A percentile compares a stretch with the other conserved stretches of the same genome.
These are phyloP conservation scores for Dendrolimus punctatus DNA, from an alignment of 1,140 invertebrate genomes.

Conservation along the genomic window DNA sequence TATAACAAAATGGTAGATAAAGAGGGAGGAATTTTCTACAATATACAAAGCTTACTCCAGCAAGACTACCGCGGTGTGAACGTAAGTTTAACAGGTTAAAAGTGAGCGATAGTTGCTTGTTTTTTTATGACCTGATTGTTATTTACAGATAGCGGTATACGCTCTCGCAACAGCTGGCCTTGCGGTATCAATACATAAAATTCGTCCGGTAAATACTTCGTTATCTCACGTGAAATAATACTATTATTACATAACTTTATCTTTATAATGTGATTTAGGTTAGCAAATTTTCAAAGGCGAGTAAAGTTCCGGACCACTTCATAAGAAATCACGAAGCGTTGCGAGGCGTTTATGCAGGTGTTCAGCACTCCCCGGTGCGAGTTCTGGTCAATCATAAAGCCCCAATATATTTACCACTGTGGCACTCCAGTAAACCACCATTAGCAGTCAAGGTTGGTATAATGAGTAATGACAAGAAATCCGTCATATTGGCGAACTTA, in stretches of 20 bases:
- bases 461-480: slow-evolving; percentile 10
- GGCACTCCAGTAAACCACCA: slow-evolving; percentile 68
- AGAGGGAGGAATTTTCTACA: slow-evolving; percentile 45
- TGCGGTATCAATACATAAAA: slow-evolving; percentile 61
- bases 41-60: slow-evolving; percentile 41
- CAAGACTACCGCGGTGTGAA: slow-evolving; percentile 64
- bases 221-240: slow-evolving; percentile 4
- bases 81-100: slow-evolving; percentile 29
- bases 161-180: slow-evolving; percentile 61
- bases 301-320: slow-evolving; percentile 62
- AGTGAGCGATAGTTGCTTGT: slow-evolving; percentile 13
- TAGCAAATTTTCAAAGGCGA: slow-evolving; percentile 68
- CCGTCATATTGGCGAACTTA: slow-evolving; percentile 5
- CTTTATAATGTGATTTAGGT: slow-evolving; percentile 41
- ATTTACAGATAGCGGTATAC: slow-evolving; percentile 67
- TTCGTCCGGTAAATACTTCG: slow-evolving; percentile 58
- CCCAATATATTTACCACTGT: slow-evolving; percentile 65
- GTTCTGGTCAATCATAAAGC: slow-evolving; percentile 59
- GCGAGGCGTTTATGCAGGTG: slow-evolving; percentile 49
- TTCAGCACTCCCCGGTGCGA: slow-evolving; percentile 55
- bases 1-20: slow-evolving; percentile 43
- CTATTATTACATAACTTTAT: slow-evolving; percentile 36
- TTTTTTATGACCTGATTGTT: slow-evolving; percentile 26
- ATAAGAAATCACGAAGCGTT: slow-evolving; percentile 54
- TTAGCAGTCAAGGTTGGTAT: slow-evolving; percentile 60